phyloP scores from a whole-genome alignment of 2,888 invertebrate genomes.

The Rhogogaster chlorosoma region DNA sequence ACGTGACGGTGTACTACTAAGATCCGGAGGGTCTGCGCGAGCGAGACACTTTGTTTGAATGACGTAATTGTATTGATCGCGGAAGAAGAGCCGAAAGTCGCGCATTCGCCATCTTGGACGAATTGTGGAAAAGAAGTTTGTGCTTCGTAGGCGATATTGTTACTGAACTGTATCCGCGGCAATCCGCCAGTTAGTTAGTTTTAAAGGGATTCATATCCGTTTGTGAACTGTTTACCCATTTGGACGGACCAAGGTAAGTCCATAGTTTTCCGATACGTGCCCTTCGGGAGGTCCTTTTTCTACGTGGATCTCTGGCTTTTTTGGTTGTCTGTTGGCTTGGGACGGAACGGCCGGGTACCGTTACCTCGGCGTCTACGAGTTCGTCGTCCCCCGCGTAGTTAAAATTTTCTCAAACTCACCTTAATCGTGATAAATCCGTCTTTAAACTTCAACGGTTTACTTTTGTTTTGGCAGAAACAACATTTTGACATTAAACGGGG shows the following conservation, averaged over 20 bases:
- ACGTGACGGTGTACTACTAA: slow-evolving; percentile 51
- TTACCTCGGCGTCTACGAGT: slow-evolving; percentile 52
- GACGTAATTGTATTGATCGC: slow-evolving; percentile 80
- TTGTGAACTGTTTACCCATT: slow-evolving; percentile 85
- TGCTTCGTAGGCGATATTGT: slow-evolving; percentile 62
- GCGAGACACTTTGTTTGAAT: slow-evolving; percentile 72
- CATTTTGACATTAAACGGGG: slow-evolving; percentile 60
- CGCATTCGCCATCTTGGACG: slow-evolving; percentile 79
- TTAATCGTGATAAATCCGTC: background rate
- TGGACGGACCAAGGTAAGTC: slow-evolving; percentile 90
- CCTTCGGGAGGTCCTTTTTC: slow-evolving; percentile 78
- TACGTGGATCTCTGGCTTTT: slow-evolving; percentile 78
- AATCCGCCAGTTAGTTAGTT: slow-evolving; percentile 75
- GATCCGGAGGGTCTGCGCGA: slow-evolving; percentile 63
- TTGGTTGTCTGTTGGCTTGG: slow-evolving; percentile 52
- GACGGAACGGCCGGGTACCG: slow-evolving; percentile 55
- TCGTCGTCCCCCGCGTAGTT: slow-evolving; percentile 42
- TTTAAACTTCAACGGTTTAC: background rate
- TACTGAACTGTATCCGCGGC: slow-evolving; percentile 72
- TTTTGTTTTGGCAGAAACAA: slow-evolving; percentile 53
- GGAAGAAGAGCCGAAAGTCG: slow-evolving; percentile 76
- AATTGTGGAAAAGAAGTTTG: slow-evolving; percentile 76
- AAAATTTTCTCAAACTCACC: background rate
- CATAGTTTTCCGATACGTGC: slow-evolving; percentile 79
- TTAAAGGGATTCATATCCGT: slow-evolving; percentile 78